Base-by-base conservation (phyloP, 2,797 vertebrate genomes). In the Microctenopoma steveboyesi region DNA sequence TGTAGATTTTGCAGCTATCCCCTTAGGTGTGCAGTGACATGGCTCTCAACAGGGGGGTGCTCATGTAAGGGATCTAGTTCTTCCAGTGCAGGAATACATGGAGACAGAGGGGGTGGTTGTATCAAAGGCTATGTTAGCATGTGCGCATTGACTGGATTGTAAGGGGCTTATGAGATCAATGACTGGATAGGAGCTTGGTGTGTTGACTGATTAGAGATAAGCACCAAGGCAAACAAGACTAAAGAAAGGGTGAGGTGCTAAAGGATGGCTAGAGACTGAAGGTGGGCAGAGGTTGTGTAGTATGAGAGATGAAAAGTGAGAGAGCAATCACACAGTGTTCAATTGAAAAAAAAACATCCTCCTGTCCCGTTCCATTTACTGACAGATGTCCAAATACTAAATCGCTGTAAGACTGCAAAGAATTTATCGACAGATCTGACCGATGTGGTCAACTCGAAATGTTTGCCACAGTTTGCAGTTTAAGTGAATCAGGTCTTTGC, bases 161-260 rank as follows among this genome's bases (percentile, higher is more conserved):
- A 79, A 84, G 82, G 82, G 69, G 83, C 83, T 91, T 89, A 88
- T 9, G 13, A 81, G 79, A 86, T 92, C 89, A 86, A 89, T 90
- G 74, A 70, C 57, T 33, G 58, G 54, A 71, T 56, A 55, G 64
- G 63, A 66, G 75, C 74, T 87, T 58, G 43, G 83, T 74, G 75
- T 81, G 85, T 82, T 78, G 86, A 89, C 82, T 82, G 87, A 88
- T 72, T 77, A 63, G 60, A 83, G 77, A 86, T 86, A 79, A 88
- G 86, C 60, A 67, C 72, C 40, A 61, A 76, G 68, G 78, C 79
- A 87, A 89, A 87, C 77, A 88, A 63, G 69, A 50, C 72, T 37
- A 8, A 58, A 54, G 27, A 56, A 28, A 47, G 46, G 46, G 48
- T 59, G 66, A 58, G 61, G 48, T 45, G 46, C 22, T 37, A 51